These are phyloP conservation scores for Chrysolina oricalcia DNA, from an alignment of 2,888 invertebrate species.

Conservation along the genomic window DNA sequence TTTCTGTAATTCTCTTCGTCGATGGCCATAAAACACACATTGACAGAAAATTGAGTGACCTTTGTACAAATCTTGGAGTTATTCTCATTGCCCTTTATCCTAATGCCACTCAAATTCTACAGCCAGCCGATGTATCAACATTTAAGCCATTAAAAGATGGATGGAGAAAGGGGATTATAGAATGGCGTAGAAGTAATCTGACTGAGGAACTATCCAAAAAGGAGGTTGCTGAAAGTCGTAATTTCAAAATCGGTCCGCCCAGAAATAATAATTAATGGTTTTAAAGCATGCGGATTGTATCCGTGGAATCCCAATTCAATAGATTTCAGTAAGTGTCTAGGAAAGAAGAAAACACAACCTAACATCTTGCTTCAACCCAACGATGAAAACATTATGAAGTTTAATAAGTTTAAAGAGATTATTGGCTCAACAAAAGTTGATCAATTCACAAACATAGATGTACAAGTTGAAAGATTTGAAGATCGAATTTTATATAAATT, in stretches of 20 bases:
- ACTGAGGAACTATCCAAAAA: conserved; percentile 28
- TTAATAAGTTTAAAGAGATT: conserved; percentile 39
- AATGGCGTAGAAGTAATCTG: conserved; percentile 57
- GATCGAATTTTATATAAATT: neutral
- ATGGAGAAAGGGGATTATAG: conserved; percentile 60
- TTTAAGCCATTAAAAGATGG: conserved; percentile 57
- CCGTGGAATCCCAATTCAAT: conserved; percentile 46
- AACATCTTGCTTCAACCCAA: conserved; percentile 24
- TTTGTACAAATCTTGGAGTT: conserved; percentile 42
- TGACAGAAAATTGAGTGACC: conserved; percentile 36
- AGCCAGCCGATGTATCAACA: conserved; percentile 57
- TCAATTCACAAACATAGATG: conserved; percentile 15
- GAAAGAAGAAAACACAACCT: conserved; percentile 32
- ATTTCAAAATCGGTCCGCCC: conserved; percentile 28
- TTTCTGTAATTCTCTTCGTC: conserved; percentile 40
- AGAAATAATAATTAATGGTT: conserved; percentile 36
- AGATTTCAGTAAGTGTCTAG: conserved; percentile 45
- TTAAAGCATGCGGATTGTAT: conserved; percentile 47
- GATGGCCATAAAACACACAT: conserved; percentile 46
- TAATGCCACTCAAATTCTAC: conserved; percentile 55
- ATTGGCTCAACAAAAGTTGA: conserved; percentile 36
- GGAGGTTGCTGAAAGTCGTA: conserved; percentile 22
- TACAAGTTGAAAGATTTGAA: neutral
- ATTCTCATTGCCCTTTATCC: conserved; percentile 60
- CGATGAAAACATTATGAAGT: conserved; percentile 27